phyloP scores from a whole-genome alignment of 2,888 invertebrate genomes.

The Volucella zonaria region DNA sequence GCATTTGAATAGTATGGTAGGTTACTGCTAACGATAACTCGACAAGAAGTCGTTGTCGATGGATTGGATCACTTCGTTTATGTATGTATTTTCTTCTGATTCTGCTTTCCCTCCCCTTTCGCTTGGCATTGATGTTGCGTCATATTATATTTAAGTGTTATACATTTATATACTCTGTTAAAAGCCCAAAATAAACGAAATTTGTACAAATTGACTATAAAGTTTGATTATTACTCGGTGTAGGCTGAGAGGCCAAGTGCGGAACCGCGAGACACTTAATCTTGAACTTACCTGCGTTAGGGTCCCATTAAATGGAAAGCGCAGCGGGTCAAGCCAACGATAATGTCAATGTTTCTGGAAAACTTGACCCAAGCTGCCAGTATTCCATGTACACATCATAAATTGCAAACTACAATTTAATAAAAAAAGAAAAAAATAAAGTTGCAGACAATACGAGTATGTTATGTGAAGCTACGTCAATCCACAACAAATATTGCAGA shows the following conservation, averaged over 20 bases:
- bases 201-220: conserved; percentile 40
- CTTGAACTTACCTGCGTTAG: conserved; percentile 26
- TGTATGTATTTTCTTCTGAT: conserved; percentile 7
- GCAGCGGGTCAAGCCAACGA: conserved; percentile 32
- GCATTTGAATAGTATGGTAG: no score
- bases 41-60: neutral
- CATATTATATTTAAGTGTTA: conserved; percentile 62
- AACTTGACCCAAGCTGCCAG: conserved; percentile 6
- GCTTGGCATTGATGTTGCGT: conserved; percentile 26
- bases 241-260: neutral
- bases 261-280: conserved; percentile 19
- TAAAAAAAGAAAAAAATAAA: neutral
- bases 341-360: neutral
- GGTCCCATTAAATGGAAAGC: conserved; percentile 2
- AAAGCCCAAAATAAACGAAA: conserved; percentile 61
- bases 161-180: conserved; percentile 55
- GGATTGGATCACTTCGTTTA: neutral
- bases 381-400: no score
- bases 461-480: no score
- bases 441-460: no score
- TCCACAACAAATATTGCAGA: no score
- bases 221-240: conserved; percentile 35
- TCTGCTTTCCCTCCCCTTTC: conserved; percentile 27
- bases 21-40: no score
- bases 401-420: neutral